Evolutionary conservation across 2,888 invertebrate species (phyloP), one percentile per base, ranked within the genome.

Genomic region (Sycophila texana): DNA sequence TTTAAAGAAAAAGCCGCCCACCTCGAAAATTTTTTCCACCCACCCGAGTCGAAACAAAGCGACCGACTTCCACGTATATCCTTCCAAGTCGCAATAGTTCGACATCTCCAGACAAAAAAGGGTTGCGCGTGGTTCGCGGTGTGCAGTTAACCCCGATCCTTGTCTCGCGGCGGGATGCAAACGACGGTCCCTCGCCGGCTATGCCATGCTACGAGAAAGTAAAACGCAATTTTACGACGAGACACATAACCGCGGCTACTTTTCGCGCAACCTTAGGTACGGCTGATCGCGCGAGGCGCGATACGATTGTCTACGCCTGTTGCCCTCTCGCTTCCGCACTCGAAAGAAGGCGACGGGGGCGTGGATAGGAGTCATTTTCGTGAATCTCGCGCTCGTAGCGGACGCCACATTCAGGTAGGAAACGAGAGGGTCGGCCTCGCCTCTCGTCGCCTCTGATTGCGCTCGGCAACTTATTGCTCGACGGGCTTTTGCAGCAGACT

Each of bases 181-280:
- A 74, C 55, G 30, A 5, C 58, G 4, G n/a, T 61, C 13, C n/a
- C 22, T 60, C 22, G 39, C 47, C 5, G 53, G 30, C 13, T 12
- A 30, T 12, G 7, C 10, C 5, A 30, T 16, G 1, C 53, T 53
- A 30, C 80, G 70, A 16, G 68, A 57, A 81, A 80, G 65, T 81
- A 80, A 77, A 81, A 58, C 67, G 74, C 65, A 72, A 77, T 82
- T 82, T 81, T 77, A 79, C 77, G 81, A 75, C 77, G 55, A 68
- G 66, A 74, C 74, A 67, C 77, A 78, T 79, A 82, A 80, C 81
- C 60, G 22, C 57, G 57, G 39, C 3, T 10, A n/a, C 26, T 26
- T 39, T 39, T 30, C 58, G n/a, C 66, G 55, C 30, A 74, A 71
- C 68, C 57, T 66, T 60, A 30, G 53, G 39, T 39, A 39, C 39